phyloP scores from a whole-genome alignment of 2,888 invertebrate genomes.

The Conomelus anceps region DNA sequence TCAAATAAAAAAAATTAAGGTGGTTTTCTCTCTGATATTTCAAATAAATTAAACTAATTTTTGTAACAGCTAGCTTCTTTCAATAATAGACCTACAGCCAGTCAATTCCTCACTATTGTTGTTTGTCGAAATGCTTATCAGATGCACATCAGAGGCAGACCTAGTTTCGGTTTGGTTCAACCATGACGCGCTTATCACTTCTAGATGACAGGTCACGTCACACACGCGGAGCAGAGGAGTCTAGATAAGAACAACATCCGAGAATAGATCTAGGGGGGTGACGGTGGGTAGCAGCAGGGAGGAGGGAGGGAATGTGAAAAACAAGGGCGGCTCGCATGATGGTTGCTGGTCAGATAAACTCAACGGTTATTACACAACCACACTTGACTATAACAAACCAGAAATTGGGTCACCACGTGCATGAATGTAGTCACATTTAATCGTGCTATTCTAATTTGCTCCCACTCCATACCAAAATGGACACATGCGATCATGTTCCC shows the following conservation, averaged over 20 bases:
- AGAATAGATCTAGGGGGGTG: neutral
- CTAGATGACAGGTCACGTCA: neutral
- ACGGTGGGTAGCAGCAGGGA: neutral
- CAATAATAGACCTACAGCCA: neutral
- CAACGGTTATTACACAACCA: neutral
- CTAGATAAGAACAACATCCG: neutral
- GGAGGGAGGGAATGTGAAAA: neutral
- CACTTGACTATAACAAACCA: too few species aligned
- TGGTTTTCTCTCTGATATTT: too few species aligned
- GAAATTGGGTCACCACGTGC: neutral
- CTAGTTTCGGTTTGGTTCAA: too few species aligned
- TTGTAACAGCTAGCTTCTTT: too few species aligned
- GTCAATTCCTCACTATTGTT: neutral
- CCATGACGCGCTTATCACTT: neutral
- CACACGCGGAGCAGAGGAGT: neutral
- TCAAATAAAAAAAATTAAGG: too few species aligned
- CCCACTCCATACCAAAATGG: too few species aligned
- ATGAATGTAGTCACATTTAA: neutral
- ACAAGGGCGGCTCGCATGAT: neutral
- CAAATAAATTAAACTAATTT: too few species aligned
- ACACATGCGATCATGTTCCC: too few species aligned
- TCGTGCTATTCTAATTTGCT: too few species aligned
- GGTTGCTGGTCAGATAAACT: neutral
- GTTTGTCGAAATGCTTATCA: neutral
- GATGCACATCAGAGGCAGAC: neutral